Conservation (phyloP, 2,888 invertebrate genomes). For the Drosophila crucigera region DNA sequence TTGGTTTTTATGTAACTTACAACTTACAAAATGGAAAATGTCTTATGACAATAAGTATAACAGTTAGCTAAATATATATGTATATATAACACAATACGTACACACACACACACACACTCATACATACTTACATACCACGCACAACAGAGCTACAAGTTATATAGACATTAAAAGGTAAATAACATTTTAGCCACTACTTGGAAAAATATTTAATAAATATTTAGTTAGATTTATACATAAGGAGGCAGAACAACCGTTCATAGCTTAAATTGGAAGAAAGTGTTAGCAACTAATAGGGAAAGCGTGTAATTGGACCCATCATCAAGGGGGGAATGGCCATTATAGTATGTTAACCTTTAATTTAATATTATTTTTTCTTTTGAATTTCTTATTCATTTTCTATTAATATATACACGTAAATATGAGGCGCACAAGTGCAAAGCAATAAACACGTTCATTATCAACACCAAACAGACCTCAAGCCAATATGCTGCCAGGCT, state of each 20-base stretch:
- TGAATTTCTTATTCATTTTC: not conserved
- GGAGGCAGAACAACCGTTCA: slow-evolving; percentile 24
- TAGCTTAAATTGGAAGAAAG: slow-evolving; percentile 37
- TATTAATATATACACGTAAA: not conserved
- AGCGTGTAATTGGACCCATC: slow-evolving; percentile 1
- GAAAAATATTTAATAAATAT: slow-evolving; percentile 49
- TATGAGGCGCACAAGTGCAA: slow-evolving; percentile 13
- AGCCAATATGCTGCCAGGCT: not conserved
- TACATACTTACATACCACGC: slow-evolving; percentile 60
- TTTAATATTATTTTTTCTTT: slow-evolving; percentile 10
- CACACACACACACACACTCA: slow-evolving; percentile 47
- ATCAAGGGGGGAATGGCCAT: not conserved
- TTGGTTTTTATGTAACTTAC: slow-evolving; percentile 65
- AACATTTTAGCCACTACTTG: slow-evolving; percentile 77
- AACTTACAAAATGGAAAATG: slow-evolving; percentile 76
- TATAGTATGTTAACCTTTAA: not conserved
- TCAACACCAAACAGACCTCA: not conserved
- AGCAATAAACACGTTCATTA: slow-evolving; percentile 12
- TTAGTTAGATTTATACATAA: slow-evolving; percentile 35
- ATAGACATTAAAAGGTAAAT: slow-evolving; percentile 74
- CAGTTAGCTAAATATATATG: slow-evolving; percentile 66
- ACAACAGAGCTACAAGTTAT: slow-evolving; percentile 66
- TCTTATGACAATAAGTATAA: slow-evolving; percentile 63
- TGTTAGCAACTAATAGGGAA: slow-evolving; percentile 24
- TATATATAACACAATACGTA: slow-evolving; percentile 54